Base-by-base conservation (phyloP, 2,888 invertebrate genomes). In the Iphiclides podalirius region DNA sequence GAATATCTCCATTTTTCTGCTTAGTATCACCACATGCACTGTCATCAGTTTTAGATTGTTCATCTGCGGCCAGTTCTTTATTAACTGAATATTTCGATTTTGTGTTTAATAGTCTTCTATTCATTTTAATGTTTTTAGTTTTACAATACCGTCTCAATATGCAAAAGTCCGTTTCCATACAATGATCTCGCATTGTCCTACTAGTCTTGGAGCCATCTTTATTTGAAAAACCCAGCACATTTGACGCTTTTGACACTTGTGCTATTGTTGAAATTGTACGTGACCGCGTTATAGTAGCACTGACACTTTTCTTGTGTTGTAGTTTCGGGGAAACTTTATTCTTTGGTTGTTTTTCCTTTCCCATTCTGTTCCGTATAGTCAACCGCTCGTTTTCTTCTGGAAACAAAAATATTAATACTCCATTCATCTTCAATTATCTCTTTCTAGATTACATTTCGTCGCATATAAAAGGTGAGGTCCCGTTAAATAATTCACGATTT, bases 381-480 rank as follows among this genome's bases (percentile, higher is more conserved):
- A 38, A 55, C 46, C 47, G 40, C 52, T 28, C 46, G 45, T 40
- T 35, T 63, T 70, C 69, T 70, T 79, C 86, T 86, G 86, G 58
- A 85, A 86, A 63, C 72, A 82, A 75, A 69, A 80, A 83, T 71
- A 67, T 72, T 72, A 65, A 74, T 75, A 72, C 72, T 78, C 78
- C 75, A 65, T 76, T 78, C 79, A 79, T 71, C 60, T 60, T 67
- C 20, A 20, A 31, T 40, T 36, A 35, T 28, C 44, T 45, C 39
- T 42, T 34, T 46, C 20, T 41, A 11, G 15, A 33, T 28, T n/a
- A 17, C 31, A 17, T 45, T n/a, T 31, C 6, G 14, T 37, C 8
- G 13, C 1, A 1, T 28, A 26, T 26, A 13, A 14, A 37, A n/a
- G n/a, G n/a, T n/a, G n/a, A n/a, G n/a, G n/a, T n/a, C n/a, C n/a